A percentile compares a stretch with the other conserved stretches of the same genome.
Evolutionary conservation across 2,797 vertebrate genomes (phyloP).

Genomic region (Channallabes apus): DNA sequence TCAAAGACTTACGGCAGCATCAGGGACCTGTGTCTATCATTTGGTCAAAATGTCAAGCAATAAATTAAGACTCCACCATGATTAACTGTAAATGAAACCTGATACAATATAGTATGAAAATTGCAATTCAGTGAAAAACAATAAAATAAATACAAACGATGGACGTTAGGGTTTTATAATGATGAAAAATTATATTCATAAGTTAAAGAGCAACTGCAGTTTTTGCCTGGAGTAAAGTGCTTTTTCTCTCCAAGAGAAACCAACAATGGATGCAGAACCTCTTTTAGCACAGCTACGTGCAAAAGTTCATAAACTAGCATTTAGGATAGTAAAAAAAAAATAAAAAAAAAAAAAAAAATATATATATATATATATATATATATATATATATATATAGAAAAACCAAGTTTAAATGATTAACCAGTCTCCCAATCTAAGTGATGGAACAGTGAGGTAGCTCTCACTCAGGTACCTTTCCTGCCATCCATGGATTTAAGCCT

Average conservation of each 20-base stretch:
- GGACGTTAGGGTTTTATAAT: too few species aligned
- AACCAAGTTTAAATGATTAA: not conserved
- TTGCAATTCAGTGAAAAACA: not conserved
- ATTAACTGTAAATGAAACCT: not conserved
- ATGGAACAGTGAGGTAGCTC: not conserved
- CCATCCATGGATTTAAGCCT: slow-evolving; percentile 77
- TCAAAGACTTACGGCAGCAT: not conserved
- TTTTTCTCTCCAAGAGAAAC: slow-evolving; percentile 28
- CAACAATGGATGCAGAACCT: slow-evolving; percentile 22
- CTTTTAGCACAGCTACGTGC: not conserved
- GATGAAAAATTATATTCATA: too few species aligned
- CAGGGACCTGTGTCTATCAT: not conserved
- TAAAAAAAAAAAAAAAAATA: not conserved
- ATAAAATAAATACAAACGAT: not conserved
- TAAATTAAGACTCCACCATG: not conserved
- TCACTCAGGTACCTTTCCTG: slow-evolving; percentile 74
- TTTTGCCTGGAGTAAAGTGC: not conserved
- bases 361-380: too few species aligned
- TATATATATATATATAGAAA: too few species aligned
- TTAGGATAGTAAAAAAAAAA: not conserved
- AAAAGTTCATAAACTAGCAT: not conserved
- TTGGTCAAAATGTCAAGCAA: not conserved
- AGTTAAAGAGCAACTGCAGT: not conserved
- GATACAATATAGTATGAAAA: not conserved
- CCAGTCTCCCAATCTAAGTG: not conserved